A percentile compares a stretch with the other conserved stretches of the same genome.
Conservation (phyloP, 2,888 invertebrate genomes). For the Oscheius sp. region DNA sequence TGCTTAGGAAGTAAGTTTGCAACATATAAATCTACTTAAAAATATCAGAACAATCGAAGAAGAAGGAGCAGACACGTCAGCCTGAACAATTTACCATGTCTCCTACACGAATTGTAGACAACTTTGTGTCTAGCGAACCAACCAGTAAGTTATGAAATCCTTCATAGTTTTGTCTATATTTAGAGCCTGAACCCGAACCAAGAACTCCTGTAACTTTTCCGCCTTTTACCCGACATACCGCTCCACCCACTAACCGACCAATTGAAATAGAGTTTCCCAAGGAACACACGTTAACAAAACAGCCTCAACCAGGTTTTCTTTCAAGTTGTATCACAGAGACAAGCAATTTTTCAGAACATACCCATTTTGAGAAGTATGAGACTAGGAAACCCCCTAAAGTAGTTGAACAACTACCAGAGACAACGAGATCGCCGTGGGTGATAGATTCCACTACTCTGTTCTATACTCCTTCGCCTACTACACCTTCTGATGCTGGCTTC, state of each 20-base stretch:
- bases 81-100: conserved; percentile 13
- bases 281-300: not conserved
- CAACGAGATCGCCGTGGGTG: not conserved
- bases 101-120: conserved; percentile 20
- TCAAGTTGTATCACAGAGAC: too few relatives aligned
- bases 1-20: conserved; percentile 52
- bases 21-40: not conserved
- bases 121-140: conserved; percentile 29
- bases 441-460: not conserved
- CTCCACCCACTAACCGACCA: conserved; percentile 3
- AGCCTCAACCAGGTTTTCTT: conserved; percentile 10
- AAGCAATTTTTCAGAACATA: not conserved
- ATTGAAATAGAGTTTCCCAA: conserved; percentile 8
- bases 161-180: not conserved
- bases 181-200: not conserved
- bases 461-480: conserved; percentile 4
- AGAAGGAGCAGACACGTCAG: conserved; percentile 23
- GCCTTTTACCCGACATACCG: not conserved
- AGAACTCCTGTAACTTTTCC: too few relatives aligned
- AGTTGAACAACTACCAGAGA: conserved; percentile 14
- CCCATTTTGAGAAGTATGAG: conserved; percentile 15
- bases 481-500: not conserved
- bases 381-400: conserved; percentile 6
- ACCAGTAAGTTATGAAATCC: not conserved
- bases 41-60: conserved; percentile 25